phyloP scores from a whole-genome alignment of 2,113 vertebrate genomes.

The Taxidea taxus region DNA sequence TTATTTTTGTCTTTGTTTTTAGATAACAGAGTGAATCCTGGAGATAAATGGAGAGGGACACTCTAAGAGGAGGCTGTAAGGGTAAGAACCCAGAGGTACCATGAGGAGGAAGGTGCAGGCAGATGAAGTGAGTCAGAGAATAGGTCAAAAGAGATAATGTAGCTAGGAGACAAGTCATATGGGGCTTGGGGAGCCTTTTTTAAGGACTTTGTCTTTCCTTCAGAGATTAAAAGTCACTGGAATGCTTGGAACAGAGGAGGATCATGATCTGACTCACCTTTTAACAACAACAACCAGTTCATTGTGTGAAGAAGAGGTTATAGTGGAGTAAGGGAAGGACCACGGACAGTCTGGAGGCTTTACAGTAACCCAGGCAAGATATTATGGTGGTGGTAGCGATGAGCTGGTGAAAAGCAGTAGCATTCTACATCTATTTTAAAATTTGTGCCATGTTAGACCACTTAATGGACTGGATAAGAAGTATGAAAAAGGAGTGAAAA shows the following conservation, averaged over 20 bases:
- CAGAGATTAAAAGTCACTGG: background rate
- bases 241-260: background rate
- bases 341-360: background rate
- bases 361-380: background rate
- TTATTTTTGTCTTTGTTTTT: background rate
- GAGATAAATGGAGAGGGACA: background rate
- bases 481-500: no score
- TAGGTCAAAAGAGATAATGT: background rate
- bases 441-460: background rate
- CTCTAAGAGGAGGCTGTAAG: background rate
- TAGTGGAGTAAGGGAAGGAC: background rate
- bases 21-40: background rate
- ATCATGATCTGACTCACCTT: background rate
- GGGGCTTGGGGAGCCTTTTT: background rate
- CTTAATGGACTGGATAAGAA: background rate
- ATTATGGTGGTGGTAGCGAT: background rate
- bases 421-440: background rate
- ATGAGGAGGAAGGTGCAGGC: background rate
- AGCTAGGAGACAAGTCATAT: background rate
- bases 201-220: background rate
- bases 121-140: background rate
- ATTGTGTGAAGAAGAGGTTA: background rate
- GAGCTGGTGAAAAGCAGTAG: background rate
- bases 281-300: background rate
- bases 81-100: background rate